Base-by-base conservation (phyloP, 2,113 vertebrate species). In the Notarius lentiginosus region DNA sequence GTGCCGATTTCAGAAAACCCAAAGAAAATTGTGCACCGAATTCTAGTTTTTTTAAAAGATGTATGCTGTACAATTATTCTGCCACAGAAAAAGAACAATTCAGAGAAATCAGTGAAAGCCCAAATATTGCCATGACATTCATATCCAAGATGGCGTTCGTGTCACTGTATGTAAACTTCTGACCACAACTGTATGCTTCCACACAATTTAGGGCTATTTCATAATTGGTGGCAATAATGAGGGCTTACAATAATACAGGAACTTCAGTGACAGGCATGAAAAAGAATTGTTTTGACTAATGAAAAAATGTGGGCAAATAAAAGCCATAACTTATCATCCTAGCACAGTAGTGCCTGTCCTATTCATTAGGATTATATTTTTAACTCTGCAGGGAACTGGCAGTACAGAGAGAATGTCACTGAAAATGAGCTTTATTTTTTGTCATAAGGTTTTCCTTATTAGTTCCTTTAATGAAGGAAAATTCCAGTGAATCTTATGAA, bases 351-450 rank as follows among this genome's bases (percentile, higher is more conserved):
- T 66, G 85, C 73, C 76, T 90, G 80, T 68, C 80, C 51, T 55
- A 49, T 49, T 66, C 22, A 60, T 68, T 65, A 65, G 58, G 80
- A 65, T 82, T 88, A 81, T 27, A 65, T 70, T 65, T 70, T 34
- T 65, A 66, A 68, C 83, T 8, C 34, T 49, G 63, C 75, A 66
- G 84, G 72, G 24, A 51, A 82, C 56, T 66, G 76, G 83, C 58
- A 84, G 84, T 24, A 73, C 47, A 77, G 56, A 77, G 8, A 60
- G 49, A 70, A 79, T 88, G 80, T 77, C 68, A 87, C 12, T 47
- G 81, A 77, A 79, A 85, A 76, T 87, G 8, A 55, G 65, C 60
- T 83, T 86, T 83, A 83, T 82, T 79, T 53, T 63, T 85, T 86
- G 86, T 76, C 83, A 87, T 81, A 83, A 85, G 14, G 20, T 66